A percentile compares a stretch with the other conserved stretches of the same genome.
These are phyloP conservation scores for Cheilinus undulatus DNA, from an alignment of 2,113 vertebrate species.

Conservation along the genomic window DNA sequence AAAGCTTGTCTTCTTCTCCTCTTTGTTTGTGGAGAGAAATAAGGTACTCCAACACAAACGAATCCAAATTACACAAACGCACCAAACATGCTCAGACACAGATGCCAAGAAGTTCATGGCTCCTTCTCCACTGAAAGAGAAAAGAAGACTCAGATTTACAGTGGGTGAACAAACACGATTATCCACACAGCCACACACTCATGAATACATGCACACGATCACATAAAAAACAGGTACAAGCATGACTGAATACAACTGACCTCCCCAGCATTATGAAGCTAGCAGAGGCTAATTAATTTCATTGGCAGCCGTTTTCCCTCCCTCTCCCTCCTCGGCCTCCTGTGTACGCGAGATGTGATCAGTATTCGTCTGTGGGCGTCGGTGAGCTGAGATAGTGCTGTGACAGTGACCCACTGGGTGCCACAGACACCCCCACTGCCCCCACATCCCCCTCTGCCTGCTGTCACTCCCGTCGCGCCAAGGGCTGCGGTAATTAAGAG, in stretches of 20 bases:
- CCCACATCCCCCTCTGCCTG: slow-evolving; percentile 41
- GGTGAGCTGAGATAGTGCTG: slow-evolving; percentile 43
- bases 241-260: slow-evolving; percentile 34
- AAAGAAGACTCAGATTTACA: slow-evolving; percentile 33
- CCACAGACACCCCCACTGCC: slow-evolving; percentile 44
- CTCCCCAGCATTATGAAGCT: slow-evolving; percentile 41
- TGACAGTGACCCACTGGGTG: slow-evolving; percentile 62
- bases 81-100: slow-evolving; percentile 9
- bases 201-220: not conserved
- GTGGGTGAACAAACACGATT: slow-evolving; percentile 29
- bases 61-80: slow-evolving; percentile 39
- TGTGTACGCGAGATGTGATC: slow-evolving; percentile 39
- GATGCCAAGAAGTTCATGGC: slow-evolving; percentile 32
- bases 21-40: slow-evolving; percentile 4
- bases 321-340: slow-evolving; percentile 26
- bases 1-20: slow-evolving; percentile 1
- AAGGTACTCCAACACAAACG: slow-evolving; percentile 21
- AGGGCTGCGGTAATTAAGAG: slow-evolving; percentile 70
- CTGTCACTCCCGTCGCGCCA: slow-evolving; percentile 47
- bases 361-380: slow-evolving; percentile 55
- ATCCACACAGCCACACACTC: slow-evolving; percentile 21
- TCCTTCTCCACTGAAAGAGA: slow-evolving; percentile 20
- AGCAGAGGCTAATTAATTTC: slow-evolving; percentile 57
- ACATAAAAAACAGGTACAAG: slow-evolving; percentile 16
- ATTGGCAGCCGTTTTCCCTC: slow-evolving; percentile 22